Percentiles rank a stretch among this genome's conserved stretches.
phyloP scores from a whole-genome alignment of 2,797 vertebrate species.

The Microcaecilia unicolor region DNA sequence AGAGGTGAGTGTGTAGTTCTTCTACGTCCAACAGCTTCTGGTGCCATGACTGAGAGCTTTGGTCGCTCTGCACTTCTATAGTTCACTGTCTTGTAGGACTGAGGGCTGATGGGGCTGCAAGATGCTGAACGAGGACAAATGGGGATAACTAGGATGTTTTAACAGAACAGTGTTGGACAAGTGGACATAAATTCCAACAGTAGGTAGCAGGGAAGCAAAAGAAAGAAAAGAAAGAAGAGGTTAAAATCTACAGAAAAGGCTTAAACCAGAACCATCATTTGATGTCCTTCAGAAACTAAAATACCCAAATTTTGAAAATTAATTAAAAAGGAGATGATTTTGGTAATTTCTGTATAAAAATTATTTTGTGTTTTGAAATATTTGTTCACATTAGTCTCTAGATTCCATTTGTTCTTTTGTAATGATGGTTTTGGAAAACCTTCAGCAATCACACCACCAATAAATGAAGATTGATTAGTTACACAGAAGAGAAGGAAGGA shows the following conservation, averaged over 20 bases:
- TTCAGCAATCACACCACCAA: not conserved
- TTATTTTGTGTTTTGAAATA: too few relatives aligned
- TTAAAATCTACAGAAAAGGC: conserved; percentile 43
- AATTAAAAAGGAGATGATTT: too few relatives aligned
- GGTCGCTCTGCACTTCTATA: conserved; percentile 62
- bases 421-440: conserved; percentile 33
- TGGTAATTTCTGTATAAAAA: too few relatives aligned
- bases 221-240: conserved; percentile 43
- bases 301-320: too few relatives aligned
- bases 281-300: too few relatives aligned
- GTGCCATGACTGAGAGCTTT: conserved; percentile 60
- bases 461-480: conserved; percentile 2
- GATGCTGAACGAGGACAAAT: conserved; percentile 99
- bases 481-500: conserved; percentile 6
- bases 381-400: too few relatives aligned
- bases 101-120: conserved; percentile 84
- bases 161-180: conserved; percentile 46
- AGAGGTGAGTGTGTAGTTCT: conserved; percentile 41
- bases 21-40: conserved; percentile 47
- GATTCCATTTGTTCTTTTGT: not conserved
- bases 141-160: conserved; percentile 76
- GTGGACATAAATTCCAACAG: conserved; percentile 42
- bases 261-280: conserved; percentile 40
- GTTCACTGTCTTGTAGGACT: conserved; percentile 79
- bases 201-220: conserved; percentile 38